A percentile compares a stretch with the other conserved stretches of the same genome.
Evolutionary conservation across 2,888 invertebrate species (phyloP).

Genomic region (Thymelicus acteon): DNA sequence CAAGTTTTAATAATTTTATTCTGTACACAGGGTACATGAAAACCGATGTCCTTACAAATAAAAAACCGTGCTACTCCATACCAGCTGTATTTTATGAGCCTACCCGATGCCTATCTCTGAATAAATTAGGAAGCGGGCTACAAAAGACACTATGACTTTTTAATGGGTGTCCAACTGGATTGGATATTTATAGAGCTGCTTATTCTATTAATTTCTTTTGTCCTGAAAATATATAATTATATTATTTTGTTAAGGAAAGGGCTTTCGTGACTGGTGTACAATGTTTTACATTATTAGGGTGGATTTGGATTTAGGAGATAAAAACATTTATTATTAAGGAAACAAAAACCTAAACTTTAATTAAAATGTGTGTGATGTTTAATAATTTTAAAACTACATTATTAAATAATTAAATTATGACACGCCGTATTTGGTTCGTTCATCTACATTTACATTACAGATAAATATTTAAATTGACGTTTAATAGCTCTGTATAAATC

Average conservation of each 20-base stretch:
- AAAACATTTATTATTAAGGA: no score
- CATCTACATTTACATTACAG: no score
- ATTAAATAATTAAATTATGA: no score
- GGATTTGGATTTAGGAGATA: no score
- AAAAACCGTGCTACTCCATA: slow-evolving; percentile 42
- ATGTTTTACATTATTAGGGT: no score
- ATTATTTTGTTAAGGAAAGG: no score
- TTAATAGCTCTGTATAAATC: slow-evolving; percentile 25
- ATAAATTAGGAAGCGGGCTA: slow-evolving; percentile 62
- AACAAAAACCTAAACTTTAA: no score
- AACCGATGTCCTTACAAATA: slow-evolving; percentile 40
- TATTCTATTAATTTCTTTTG: background rate
- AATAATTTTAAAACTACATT: no score
- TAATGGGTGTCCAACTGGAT: slow-evolving; percentile 58
- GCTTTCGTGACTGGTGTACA: no score
- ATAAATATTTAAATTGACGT: background rate
- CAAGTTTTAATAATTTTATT: slow-evolving; percentile 12
- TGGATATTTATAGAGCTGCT: slow-evolving; percentile 45
- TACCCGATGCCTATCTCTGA: slow-evolving; percentile 62
- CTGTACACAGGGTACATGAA: slow-evolving; percentile 10
- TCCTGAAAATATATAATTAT: no score
- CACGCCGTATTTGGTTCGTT: no score
- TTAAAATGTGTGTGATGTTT: no score
- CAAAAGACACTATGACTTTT: slow-evolving; percentile 57
- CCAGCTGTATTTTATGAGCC: slow-evolving; percentile 51